phyloP scores from a whole-genome alignment of 2,113 vertebrate genomes.

The Onychostoma macrolepis region DNA sequence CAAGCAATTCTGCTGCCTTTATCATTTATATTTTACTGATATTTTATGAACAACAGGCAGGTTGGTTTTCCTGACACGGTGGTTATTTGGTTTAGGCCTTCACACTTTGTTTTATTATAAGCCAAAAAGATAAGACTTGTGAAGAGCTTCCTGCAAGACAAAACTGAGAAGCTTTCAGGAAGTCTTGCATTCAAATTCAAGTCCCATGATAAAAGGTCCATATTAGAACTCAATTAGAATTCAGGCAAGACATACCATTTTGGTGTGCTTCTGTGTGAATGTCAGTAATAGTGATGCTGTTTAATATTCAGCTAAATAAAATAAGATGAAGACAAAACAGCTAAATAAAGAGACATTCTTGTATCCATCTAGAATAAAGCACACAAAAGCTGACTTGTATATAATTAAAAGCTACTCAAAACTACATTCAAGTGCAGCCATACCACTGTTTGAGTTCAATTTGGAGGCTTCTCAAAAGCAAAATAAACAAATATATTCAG shows the following conservation, averaged over 20 bases:
- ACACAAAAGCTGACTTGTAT: not conserved
- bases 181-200: not conserved
- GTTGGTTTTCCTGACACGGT: not conserved
- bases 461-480: not conserved
- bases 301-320: not conserved
- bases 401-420: not conserved
- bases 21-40: not conserved
- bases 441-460: not conserved
- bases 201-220: not conserved
- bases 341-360: not conserved
- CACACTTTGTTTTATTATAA: not conserved
- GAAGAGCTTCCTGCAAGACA: not conserved
- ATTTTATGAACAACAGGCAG: not conserved
- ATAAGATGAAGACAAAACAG: not conserved
- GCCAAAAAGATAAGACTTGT: not conserved
- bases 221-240: not conserved
- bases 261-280: not conserved
- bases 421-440: not conserved
- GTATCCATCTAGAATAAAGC: not conserved
- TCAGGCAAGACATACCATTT: not conserved
- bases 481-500: not conserved
- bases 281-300: not conserved
- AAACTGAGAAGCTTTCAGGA: not conserved
- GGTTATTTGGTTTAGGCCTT: not conserved
- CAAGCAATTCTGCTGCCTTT: too few species aligned